phyloP scores from a whole-genome alignment of 2,113 vertebrate genomes.

The Perca schrenkii region DNA sequence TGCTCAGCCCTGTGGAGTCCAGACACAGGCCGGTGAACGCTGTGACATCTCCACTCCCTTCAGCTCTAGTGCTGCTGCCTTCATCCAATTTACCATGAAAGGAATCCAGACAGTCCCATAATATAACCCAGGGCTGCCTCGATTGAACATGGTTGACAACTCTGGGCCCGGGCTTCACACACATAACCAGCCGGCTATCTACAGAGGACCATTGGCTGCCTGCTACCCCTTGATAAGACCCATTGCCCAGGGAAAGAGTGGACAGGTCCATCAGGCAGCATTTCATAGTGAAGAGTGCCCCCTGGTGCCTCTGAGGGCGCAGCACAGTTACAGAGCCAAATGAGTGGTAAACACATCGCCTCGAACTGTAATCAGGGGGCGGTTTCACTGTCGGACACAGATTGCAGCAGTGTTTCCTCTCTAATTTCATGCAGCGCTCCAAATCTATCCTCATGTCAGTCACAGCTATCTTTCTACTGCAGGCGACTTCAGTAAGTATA shows the following conservation, averaged over 20 bases:
- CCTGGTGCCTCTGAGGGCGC: constrained; percentile 61
- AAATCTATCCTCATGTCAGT: constrained; percentile 51
- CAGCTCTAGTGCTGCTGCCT: constrained; percentile 58
- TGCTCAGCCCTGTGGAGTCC: constrained; percentile 51
- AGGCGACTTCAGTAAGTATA: constrained; percentile 41
- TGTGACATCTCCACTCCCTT: constrained; percentile 70
- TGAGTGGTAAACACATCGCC: constrained; percentile 1
- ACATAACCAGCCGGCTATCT: constrained; percentile 62
- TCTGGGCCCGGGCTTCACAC: constrained; percentile 56
- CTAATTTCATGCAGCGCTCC: constrained; percentile 52
- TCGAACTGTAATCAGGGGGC: constrained; percentile 1
- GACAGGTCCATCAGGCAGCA: constrained; percentile 31
- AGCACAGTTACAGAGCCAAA: constrained; percentile 35
- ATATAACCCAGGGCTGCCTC: constrained; percentile 57
- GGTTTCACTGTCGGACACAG: constrained; percentile 44
- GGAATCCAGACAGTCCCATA: constrained; percentile 66
- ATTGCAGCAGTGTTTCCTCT: constrained; percentile 47
- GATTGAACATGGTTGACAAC: constrained; percentile 57
- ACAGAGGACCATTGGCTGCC: constrained; percentile 64
- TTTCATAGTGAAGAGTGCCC: constrained; percentile 73
- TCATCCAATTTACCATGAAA: constrained; percentile 79
- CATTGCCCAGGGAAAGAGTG: constrained; percentile 35
- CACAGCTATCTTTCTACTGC: constrained; percentile 65
- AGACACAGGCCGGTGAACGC: constrained; percentile 58
- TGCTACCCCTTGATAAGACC: constrained; percentile 77